Percentiles rank a stretch among this genome's conserved stretches.
These are phyloP conservation scores for Drymonia ruficornis DNA, from an alignment of 2,888 invertebrate genomes.

Conservation along the genomic window DNA sequence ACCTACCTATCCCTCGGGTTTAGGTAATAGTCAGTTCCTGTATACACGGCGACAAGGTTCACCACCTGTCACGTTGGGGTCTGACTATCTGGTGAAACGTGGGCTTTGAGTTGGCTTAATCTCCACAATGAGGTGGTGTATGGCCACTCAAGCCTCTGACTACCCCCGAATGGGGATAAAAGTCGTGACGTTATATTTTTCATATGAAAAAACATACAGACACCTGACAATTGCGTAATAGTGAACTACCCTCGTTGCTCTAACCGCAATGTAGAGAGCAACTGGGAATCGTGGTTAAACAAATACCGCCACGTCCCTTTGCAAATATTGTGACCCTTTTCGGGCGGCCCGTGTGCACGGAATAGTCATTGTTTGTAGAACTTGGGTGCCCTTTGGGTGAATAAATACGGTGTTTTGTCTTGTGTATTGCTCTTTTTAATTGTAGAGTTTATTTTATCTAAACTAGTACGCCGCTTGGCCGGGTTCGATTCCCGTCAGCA, in stretches of 20 bases:
- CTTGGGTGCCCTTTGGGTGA: not conserved
- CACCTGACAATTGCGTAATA: not conserved
- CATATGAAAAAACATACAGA: not conserved
- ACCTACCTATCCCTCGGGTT: too few relatives aligned
- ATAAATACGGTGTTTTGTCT: slow-evolving; percentile 1
- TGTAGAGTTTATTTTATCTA: not conserved
- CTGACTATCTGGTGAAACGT: too few relatives aligned
- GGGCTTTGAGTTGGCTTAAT: too few relatives aligned
- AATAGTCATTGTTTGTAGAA: slow-evolving; percentile 3
- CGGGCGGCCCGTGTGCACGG: not conserved
- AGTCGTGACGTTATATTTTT: not conserved
- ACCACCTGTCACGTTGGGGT: too few relatives aligned
- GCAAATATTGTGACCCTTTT: slow-evolving; percentile 8
- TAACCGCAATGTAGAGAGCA: slow-evolving; percentile 15
- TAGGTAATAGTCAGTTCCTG: too few relatives aligned
- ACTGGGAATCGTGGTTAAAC: slow-evolving; percentile 7
- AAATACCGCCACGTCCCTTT: slow-evolving; percentile 6
- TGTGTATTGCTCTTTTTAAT: not conserved
- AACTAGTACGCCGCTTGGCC: too few relatives aligned
- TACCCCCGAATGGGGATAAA: too few relatives aligned
- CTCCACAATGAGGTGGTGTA: too few relatives aligned
- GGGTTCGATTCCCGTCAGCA: too few relatives aligned
- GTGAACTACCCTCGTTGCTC: slow-evolving; percentile 18
- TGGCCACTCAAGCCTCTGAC: too few relatives aligned
- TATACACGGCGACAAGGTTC: too few relatives aligned